Percentiles rank a stretch among this genome's conserved stretches.
Conservation (phyloP, 2,113 vertebrate genomes). For the Climacteris rufus region DNA sequence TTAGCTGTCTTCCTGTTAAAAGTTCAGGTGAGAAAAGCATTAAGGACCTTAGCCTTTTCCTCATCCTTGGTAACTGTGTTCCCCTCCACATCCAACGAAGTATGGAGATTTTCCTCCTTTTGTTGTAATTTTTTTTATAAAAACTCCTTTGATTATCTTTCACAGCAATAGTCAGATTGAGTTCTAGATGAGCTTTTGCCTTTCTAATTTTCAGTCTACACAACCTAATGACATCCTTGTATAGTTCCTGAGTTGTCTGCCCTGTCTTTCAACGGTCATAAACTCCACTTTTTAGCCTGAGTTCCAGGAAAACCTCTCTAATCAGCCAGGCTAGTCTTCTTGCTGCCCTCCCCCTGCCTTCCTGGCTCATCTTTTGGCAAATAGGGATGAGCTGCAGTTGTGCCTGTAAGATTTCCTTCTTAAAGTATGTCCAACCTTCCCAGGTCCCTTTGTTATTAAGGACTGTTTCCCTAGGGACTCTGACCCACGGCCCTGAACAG, state of each 20-base stretch:
- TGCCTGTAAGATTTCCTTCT: not conserved
- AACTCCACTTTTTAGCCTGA: not conserved
- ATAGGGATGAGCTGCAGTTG: not conserved
- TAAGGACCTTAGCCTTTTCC: not conserved
- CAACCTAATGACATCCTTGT: not conserved
- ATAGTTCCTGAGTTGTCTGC: accelerated
- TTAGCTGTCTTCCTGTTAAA: not conserved
- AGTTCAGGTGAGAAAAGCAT: not conserved
- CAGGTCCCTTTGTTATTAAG: not conserved
- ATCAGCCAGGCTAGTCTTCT: not conserved
- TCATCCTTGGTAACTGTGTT: not conserved
- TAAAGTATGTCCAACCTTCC: not conserved
- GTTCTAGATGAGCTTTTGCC: not conserved
- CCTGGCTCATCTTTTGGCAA: accelerated
- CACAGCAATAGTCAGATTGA: not conserved
- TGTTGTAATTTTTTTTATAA: not conserved
- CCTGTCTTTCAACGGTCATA: not conserved
- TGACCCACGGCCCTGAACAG: not conserved
- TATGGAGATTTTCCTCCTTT: not conserved
- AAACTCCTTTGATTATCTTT: not conserved
- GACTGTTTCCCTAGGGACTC: not conserved
- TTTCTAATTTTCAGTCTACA: not conserved
- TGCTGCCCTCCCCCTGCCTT: not conserved
- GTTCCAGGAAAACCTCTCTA: not conserved
- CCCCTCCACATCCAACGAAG: not conserved